These are phyloP conservation scores for Latrodectus elegans DNA, from an alignment of 2,888 invertebrate species.

Conservation along the genomic window DNA sequence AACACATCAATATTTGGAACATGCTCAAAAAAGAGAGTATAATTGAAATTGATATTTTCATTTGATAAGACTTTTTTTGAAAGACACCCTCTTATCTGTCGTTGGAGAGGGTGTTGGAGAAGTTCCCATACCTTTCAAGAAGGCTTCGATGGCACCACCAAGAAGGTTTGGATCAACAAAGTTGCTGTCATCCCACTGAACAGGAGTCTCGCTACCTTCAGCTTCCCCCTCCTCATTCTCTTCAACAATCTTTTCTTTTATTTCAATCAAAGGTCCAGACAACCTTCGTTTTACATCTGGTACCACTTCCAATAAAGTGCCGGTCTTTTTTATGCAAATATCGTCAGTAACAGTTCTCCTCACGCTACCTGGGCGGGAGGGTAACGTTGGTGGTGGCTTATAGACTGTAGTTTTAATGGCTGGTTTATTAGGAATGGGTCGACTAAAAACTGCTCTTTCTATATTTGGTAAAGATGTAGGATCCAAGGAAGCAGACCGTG, in stretches of 20 bases:
- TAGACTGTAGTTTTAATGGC: constrained; percentile 38
- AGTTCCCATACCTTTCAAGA: constrained; percentile 67
- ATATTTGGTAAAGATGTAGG: constrained; percentile 45
- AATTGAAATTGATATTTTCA: neutral
- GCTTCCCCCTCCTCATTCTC: constrained; percentile 42
- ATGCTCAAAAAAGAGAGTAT: neutral
- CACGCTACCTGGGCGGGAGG: neutral
- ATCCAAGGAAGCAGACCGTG: constrained; percentile 61
- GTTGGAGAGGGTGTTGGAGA: constrained; percentile 43
- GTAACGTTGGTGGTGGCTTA: constrained; percentile 9
- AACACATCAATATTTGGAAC: neutral
- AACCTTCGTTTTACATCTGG: constrained; percentile 56
- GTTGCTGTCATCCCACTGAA: constrained; percentile 71
- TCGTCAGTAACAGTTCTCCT: constrained; percentile 29
- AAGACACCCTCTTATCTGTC: constrained; percentile 70
- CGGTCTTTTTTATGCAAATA: constrained; percentile 42
- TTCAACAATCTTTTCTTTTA: constrained; percentile 49
- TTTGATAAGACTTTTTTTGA: constrained; percentile 68
- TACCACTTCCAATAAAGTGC: constrained; percentile 47
- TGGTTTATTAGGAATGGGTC: constrained; percentile 6
- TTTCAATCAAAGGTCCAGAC: constrained; percentile 53
- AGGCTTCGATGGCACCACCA: constrained; percentile 71
- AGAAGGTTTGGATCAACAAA: constrained; percentile 70
- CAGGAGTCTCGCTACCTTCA: constrained; percentile 45
- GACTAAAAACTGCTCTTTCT: constrained; percentile 7